These are phyloP conservation scores for Sphaerodactylus townsendi DNA, from an alignment of 2,113 vertebrate genomes.

Conservation along the genomic window DNA sequence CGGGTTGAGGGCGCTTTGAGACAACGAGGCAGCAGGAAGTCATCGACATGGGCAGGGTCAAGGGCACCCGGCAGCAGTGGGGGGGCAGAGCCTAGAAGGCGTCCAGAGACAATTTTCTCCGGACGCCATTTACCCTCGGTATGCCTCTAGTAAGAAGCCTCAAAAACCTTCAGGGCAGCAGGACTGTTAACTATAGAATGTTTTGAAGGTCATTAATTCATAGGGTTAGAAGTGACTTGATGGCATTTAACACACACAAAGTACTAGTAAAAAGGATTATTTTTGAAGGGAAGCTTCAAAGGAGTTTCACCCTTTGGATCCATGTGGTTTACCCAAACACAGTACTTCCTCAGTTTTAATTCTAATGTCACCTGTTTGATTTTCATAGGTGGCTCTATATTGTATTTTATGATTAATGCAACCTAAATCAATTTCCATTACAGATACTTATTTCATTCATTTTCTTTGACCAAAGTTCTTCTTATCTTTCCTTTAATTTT, in stretches of 20 bases:
- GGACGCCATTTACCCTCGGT: too few relatives aligned
- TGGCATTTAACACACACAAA: neutral
- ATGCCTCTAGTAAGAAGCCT: too few relatives aligned
- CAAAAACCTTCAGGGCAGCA: too few relatives aligned
- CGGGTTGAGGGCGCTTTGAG: too few relatives aligned
- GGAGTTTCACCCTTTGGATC: neutral
- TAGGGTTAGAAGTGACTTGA: too few relatives aligned
- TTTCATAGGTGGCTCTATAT: neutral
- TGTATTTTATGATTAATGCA: neutral
- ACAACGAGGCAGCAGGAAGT: too few relatives aligned
- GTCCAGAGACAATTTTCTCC: too few relatives aligned
- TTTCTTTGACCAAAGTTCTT: neutral
- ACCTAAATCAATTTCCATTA: neutral
- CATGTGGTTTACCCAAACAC: neutral
- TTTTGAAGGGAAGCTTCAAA: neutral
- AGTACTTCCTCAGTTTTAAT: neutral
- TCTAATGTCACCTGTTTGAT: neutral
- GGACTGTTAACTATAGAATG: too few relatives aligned
- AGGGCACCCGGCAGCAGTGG: too few relatives aligned
- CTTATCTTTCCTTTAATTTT: neutral
- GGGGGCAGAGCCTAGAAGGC: too few relatives aligned
- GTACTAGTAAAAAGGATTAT: neutral
- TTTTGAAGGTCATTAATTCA: too few relatives aligned
- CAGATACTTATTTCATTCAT: neutral
- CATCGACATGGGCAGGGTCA: too few relatives aligned